phyloP scores from a whole-genome alignment of 2,888 invertebrate species.

The Digitonthophagus gazella region DNA sequence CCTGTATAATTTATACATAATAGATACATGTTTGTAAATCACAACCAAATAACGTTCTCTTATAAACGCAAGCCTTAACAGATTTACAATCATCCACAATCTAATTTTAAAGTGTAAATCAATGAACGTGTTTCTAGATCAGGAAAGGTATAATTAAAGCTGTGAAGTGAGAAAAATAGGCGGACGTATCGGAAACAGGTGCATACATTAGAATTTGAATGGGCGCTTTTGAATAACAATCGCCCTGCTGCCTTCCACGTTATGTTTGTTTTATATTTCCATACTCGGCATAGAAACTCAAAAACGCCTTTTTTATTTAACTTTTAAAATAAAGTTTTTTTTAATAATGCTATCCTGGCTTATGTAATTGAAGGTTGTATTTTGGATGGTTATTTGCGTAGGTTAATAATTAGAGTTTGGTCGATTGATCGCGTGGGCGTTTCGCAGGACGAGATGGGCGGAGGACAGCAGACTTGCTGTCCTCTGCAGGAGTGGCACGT shows the following conservation, averaged over 20 bases:
- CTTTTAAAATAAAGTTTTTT: background rate
- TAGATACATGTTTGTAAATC: too few relatives aligned
- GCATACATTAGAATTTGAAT: slow-evolving; percentile 17
- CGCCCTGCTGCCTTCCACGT: background rate
- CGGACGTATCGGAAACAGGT: slow-evolving; percentile 9
- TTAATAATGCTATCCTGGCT: background rate
- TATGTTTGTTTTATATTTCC: slow-evolving; percentile 6
- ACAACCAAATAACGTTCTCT: too few relatives aligned
- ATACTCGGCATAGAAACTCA: background rate
- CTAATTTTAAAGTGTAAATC: slow-evolving; percentile 3
- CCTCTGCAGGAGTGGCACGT: slow-evolving; percentile 41
- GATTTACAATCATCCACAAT: too few relatives aligned
- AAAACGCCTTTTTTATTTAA: background rate
- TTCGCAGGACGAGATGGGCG: slow-evolving; percentile 35
- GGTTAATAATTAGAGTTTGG: background rate
- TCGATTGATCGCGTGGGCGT: background rate
- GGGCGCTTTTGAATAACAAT: slow-evolving; percentile 14
- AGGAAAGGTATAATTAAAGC: background rate
- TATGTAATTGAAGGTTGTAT: background rate
- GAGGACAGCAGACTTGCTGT: slow-evolving; percentile 34
- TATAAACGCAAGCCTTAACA: too few relatives aligned
- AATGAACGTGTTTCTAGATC: background rate
- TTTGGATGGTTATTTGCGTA: too few relatives aligned
- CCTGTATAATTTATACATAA: too few relatives aligned
- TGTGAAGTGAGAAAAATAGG: background rate